phyloP scores from a whole-genome alignment of 2,888 invertebrate species.

The Scrobipalpa atriplicella region DNA sequence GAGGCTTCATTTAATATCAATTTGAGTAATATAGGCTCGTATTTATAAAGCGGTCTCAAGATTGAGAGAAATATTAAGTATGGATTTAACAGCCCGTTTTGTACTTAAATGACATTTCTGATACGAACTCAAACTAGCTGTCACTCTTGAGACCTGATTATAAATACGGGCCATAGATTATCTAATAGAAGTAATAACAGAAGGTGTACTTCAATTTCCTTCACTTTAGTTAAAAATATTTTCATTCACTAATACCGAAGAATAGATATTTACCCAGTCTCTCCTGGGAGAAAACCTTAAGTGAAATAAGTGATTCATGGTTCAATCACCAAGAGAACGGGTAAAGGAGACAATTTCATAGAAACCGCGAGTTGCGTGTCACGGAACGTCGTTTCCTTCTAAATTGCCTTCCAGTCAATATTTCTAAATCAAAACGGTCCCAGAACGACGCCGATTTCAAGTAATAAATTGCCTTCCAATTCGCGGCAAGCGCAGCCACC shows the following conservation, averaged over 20 bases:
- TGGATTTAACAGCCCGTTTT: no score
- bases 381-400: slow-evolving; percentile 38
- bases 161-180: no score
- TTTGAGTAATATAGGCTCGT: no score
- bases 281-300: neutral
- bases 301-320: slow-evolving; percentile 4
- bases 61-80: no score
- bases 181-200: no score
- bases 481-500: slow-evolving; percentile 25
- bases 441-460: slow-evolving; percentile 55
- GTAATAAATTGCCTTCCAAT: slow-evolving; percentile 52
- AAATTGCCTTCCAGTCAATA: slow-evolving; percentile 57
- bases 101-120: no score
- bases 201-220: no score
- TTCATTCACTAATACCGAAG: neutral
- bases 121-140: no score
- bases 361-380: slow-evolving; percentile 38
- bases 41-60: no score
- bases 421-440: slow-evolving; percentile 64
- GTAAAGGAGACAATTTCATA: slow-evolving; percentile 39
- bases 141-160: no score
- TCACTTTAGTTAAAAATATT: neutral
- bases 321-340: slow-evolving; percentile 10
- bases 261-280: neutral
- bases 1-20: no score